phyloP scores from a whole-genome alignment of 2,113 vertebrate species.

The Charina bottae region DNA sequence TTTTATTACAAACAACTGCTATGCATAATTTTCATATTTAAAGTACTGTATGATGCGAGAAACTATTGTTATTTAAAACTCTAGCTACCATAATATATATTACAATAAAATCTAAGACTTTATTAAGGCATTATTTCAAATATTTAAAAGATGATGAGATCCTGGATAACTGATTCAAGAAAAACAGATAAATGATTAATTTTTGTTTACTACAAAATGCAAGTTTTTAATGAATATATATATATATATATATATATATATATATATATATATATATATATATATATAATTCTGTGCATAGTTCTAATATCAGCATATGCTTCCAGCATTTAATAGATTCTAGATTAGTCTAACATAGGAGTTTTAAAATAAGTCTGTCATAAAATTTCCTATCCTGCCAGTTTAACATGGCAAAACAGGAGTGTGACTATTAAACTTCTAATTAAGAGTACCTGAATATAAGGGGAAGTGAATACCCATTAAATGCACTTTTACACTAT shows the following conservation, averaged over 20 bases:
- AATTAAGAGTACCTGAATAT: constrained; percentile 9
- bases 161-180: constrained; percentile 64
- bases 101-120: constrained; percentile 28
- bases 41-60: constrained; percentile 1
- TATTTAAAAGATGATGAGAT: constrained; percentile 59
- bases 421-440: constrained; percentile 22
- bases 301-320: constrained; percentile 23
- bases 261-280: neutral
- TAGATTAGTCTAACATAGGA: neutral
- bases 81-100: constrained; percentile 39
- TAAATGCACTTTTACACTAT: constrained; percentile 33
- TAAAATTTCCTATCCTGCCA: neutral
- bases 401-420: constrained; percentile 6
- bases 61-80: constrained; percentile 49
- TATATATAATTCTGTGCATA: neutral
- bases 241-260: neutral
- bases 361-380: neutral
- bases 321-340: constrained; percentile 35
- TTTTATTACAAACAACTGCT: constrained; percentile 17
- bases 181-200: constrained; percentile 50
- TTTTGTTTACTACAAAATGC: constrained; percentile 49
- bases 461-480: constrained; percentile 15
- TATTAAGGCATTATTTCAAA: constrained; percentile 72
- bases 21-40: constrained; percentile 40
- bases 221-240: constrained; percentile 14